Evolutionary conservation across 2,113 vertebrate genomes (phyloP).

Genomic region (Sapayoa aenigma): DNA sequence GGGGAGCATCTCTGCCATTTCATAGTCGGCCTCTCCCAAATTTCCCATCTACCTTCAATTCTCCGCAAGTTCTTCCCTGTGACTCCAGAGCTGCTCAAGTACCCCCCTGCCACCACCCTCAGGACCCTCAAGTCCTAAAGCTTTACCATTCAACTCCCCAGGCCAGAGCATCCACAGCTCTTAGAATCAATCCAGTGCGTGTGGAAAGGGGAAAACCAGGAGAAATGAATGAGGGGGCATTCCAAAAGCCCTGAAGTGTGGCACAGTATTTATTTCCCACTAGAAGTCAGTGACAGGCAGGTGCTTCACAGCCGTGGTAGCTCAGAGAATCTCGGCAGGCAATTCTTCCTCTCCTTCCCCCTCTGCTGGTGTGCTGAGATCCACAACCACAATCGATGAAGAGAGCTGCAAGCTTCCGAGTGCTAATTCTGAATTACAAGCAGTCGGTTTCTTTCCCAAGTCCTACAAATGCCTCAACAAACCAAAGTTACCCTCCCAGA

Average conservation of each 20-base stretch:
- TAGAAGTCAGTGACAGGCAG: neutral
- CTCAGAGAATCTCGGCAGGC: neutral
- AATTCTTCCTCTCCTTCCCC: neutral
- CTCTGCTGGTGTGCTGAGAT: neutral
- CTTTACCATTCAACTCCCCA: accelerated
- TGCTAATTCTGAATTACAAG: neutral
- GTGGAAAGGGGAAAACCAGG: neutral
- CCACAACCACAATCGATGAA: neutral
- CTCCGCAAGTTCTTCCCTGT: neutral
- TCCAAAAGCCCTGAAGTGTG: neutral
- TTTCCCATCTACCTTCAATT: neutral
- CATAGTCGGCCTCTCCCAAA: accelerated
- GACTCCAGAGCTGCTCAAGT: neutral
- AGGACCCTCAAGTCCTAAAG: neutral
- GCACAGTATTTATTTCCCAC: neutral
- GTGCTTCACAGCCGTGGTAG: accelerated
- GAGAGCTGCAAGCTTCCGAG: neutral
- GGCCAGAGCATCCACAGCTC: neutral
- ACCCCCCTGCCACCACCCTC: neutral
- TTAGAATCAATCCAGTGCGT: neutral
- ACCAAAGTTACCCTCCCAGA: neutral
- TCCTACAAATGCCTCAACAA: neutral
- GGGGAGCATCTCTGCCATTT: neutral
- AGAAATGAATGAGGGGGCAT: too few species aligned
- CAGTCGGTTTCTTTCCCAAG: neutral